A percentile compares a stretch with the other conserved stretches of the same genome.
Evolutionary conservation across 92 coral and sea anemone species (phyloP).

Genomic region (Plumapathes pennacea): DNA sequence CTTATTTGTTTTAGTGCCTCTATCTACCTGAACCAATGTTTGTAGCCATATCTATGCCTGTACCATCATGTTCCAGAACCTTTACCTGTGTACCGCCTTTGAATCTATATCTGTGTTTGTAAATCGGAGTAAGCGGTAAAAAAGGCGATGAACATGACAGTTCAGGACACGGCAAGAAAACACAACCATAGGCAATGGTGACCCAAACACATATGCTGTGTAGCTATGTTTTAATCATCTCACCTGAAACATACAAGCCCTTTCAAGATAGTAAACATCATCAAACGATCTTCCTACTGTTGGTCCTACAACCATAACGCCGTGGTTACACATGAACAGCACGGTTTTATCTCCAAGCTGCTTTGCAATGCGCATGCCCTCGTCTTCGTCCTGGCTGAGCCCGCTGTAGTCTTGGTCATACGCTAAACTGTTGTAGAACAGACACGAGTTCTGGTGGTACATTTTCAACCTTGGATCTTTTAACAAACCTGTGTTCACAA

Average conservation of each 20-base stretch:
- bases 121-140: not conserved
- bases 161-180: too few species aligned
- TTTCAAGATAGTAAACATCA: constrained; percentile 59
- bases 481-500: constrained; percentile 49
- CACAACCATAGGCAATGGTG: too few species aligned
- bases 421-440: constrained; percentile 52
- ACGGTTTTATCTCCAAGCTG: constrained; percentile 57
- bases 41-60: too few species aligned
- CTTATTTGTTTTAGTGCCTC: too few species aligned
- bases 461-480: constrained; percentile 52
- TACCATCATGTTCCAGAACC: too few species aligned
- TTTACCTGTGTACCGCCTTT: too few species aligned
- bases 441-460: constrained; percentile 49
- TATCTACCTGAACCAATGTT: too few species aligned
- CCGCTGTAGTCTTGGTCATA: constrained; percentile 69
- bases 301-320: constrained; percentile 49
- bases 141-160: too few species aligned
- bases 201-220: too few species aligned
- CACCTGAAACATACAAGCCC: constrained; percentile 71
- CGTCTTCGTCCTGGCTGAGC: constrained; percentile 41
- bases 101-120: not conserved
- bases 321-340: constrained; percentile 74
- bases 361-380: constrained; percentile 52
- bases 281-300: constrained; percentile 52
- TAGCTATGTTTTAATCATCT: not conserved